Percentiles rank a stretch among this genome's conserved stretches.
phyloP scores from a whole-genome alignment of 2,797 vertebrate species.

The Crocodylus rhombifer region DNA sequence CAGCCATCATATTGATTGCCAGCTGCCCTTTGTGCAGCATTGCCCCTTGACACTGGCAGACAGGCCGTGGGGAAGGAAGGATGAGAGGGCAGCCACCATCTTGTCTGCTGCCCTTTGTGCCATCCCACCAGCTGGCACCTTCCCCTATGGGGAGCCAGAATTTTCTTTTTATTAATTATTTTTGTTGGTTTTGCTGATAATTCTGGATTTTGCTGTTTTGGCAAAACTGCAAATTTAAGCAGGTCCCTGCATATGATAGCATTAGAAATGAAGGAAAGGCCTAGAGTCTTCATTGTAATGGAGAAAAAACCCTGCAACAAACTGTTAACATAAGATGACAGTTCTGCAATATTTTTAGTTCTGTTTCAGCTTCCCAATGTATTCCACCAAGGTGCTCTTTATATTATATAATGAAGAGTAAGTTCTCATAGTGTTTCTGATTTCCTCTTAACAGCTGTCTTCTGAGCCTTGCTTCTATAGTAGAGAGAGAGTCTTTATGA shows the following conservation, averaged over 20 bases:
- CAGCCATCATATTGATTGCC: too few relatives aligned
- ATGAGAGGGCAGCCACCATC: too few relatives aligned
- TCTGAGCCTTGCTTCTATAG: fast-evolving
- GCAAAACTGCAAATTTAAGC: too few relatives aligned
- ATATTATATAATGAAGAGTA: background rate
- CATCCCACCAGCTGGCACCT: too few relatives aligned
- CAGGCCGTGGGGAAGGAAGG: too few relatives aligned
- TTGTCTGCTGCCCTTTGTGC: too few relatives aligned
- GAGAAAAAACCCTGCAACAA: conserved; percentile 18
- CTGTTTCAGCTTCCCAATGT: background rate
- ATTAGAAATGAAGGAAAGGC: background rate
- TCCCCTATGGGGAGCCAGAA: too few relatives aligned
- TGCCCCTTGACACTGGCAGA: too few relatives aligned
- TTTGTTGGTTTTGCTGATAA: too few relatives aligned
- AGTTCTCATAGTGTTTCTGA: background rate
- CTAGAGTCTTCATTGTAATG: background rate
- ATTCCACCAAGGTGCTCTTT: conserved; percentile 1
- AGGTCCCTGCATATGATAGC: background rate
- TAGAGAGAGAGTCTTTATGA: background rate
- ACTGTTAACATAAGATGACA: background rate
- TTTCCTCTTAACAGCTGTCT: background rate
- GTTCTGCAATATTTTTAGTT: background rate
- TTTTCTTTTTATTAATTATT: too few relatives aligned
- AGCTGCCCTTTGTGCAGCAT: too few relatives aligned
- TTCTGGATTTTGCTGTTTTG: too few relatives aligned